Evolutionary conservation across 2,888 invertebrate genomes (phyloP), one percentile per base, ranked within the genome.

Genomic region (Lysandra coridon): DNA sequence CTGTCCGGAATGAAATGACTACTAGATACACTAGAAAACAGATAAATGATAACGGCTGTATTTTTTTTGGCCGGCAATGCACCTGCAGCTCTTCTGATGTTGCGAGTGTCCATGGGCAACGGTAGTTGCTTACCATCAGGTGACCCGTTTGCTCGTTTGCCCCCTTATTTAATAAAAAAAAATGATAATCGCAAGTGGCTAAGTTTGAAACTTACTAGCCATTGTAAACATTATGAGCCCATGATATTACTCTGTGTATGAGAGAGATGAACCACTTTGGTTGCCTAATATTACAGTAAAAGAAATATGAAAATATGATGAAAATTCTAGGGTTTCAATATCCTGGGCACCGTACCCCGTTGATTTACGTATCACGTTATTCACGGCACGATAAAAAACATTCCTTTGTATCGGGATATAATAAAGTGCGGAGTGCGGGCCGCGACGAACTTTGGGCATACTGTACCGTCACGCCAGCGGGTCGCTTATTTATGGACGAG

Each of bases 301-400:
- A n/a, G 3, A 49, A 40, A 5, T 17, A n/a, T 37, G 37, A 37
- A 37, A 37, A 37, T 37, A 37, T 14, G 60, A 23, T 64, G 23
- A 64, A 64, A 10, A 30, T 30, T 1, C 10, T 23, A 23, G 30
- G 23, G 6, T 14, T 33, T 33, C 14, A 33, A 69, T 30, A 69
- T 69, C 69, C 33, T 14, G 69, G 69, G 4, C 14, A 33, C 69
- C 14, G 69, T 33, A 69, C 12, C 1, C 30, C 69, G 69, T 69
- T 69, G 69, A 69, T 69, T 69, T 69, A 69, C 33, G 69, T 69
- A 14, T 69, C 12, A 62, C 62, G 23, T 62, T n/a, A 53, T 53
- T 62, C 62, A 69, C 33, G 33, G 69, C 69, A 33, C 33, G 69
- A 69, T 69, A 69, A 33, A 62, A 69, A 69, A 69, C 69, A 33